Conservation (phyloP, 2,888 invertebrate species). For the Eilema caniola region DNA sequence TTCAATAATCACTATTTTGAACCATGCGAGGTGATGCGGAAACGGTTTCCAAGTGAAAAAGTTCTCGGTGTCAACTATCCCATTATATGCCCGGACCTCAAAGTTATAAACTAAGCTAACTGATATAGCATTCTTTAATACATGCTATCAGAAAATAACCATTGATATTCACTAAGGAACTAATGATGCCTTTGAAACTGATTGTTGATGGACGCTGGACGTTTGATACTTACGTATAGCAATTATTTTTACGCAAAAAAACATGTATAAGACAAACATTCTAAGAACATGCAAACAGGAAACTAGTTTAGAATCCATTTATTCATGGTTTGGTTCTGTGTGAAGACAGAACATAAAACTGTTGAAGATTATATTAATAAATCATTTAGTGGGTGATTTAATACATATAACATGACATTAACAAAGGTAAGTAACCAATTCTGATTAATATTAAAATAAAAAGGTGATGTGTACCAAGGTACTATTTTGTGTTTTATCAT, state of each 20-base stretch:
- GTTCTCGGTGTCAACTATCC: too few relatives aligned
- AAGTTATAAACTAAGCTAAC: neutral
- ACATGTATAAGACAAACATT: conserved; percentile 23
- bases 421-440: conserved; percentile 7
- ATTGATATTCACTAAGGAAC: conserved; percentile 1
- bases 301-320: conserved; percentile 34
- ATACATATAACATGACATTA: neutral
- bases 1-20: too few relatives aligned
- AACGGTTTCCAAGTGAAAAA: too few relatives aligned
- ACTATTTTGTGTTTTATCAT: neutral
- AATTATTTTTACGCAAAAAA: conserved; percentile 20
- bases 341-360: conserved; percentile 16
- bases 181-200: neutral
- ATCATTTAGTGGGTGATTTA: neutral
- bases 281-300: conserved; percentile 43
- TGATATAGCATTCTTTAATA: neutral
- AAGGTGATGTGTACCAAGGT: too few relatives aligned
- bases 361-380: neutral
- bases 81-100: too few relatives aligned
- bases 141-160: neutral
- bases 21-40: too few relatives aligned
- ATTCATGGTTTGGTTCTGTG: conserved; percentile 30
- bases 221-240: conserved; percentile 11
- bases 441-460: neutral
- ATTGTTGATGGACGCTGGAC: conserved; percentile 18